phyloP scores from a whole-genome alignment of 2,888 invertebrate species.

The Branchipolynoe longqiensis region DNA sequence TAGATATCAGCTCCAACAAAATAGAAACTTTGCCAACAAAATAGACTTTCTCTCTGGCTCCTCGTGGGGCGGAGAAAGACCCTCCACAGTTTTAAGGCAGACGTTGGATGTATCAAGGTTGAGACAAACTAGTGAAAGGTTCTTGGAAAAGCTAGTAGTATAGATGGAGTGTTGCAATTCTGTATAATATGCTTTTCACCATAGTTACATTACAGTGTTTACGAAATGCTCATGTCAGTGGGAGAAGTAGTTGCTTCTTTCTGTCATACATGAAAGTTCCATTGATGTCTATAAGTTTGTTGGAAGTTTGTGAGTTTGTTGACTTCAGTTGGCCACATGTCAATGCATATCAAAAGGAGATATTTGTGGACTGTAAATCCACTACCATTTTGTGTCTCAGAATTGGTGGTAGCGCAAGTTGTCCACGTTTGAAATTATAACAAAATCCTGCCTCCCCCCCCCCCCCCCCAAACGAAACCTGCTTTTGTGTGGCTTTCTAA shows the following conservation, averaged over 20 bases:
- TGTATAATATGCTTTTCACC: conserved; percentile 23
- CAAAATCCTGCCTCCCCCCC: not conserved
- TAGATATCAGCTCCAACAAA: conserved; percentile 43
- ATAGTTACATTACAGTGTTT: conserved; percentile 3
- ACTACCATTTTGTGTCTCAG: not conserved
- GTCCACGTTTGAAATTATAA: conserved; percentile 27
- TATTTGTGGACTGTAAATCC: not conserved
- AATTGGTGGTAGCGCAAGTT: conserved; percentile 3
- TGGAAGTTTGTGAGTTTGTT: too few relatives aligned
- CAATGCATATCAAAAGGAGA: conserved; percentile 37
- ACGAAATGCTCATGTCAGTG: conserved; percentile 56
- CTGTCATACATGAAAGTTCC: conserved; percentile 38
- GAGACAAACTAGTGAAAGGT: conserved; percentile 39
- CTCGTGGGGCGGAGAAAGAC: conserved; percentile 14
- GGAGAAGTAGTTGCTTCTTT: conserved; percentile 52
- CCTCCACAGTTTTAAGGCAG: conserved; percentile 57
- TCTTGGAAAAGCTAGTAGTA: conserved; percentile 44
- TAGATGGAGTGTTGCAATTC: conserved; percentile 41
- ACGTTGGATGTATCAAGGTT: conserved; percentile 50
- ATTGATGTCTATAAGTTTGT: conserved; percentile 19
- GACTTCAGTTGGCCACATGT: conserved; percentile 27
- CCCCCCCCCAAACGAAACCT: too few relatives aligned
- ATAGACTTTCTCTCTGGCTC: conserved; percentile 52
- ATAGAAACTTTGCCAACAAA: conserved; percentile 58
- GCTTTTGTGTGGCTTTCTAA: too few relatives aligned